phyloP scores from a whole-genome alignment of 2,113 vertebrate species.

The Oxyura jamaicensis region DNA sequence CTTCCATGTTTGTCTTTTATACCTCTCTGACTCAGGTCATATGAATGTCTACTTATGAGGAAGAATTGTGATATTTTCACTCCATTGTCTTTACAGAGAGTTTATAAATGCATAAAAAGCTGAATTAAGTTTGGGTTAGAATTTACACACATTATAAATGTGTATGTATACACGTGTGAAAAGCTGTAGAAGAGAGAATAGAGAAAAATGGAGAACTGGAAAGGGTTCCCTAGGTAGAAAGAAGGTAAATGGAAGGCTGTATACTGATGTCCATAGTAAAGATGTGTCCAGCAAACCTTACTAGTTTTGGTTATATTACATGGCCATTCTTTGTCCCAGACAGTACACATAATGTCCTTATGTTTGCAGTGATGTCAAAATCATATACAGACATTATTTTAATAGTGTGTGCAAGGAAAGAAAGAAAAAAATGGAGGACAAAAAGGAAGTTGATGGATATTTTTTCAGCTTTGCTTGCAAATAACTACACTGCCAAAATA shows the following conservation, averaged over 20 bases:
- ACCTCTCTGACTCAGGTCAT: not conserved
- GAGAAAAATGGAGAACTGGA: not conserved
- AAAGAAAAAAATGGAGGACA: not conserved
- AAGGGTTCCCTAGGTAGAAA: not conserved
- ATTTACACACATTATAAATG: not conserved
- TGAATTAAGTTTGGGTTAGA: not conserved
- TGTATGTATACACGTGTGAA: fast-evolving
- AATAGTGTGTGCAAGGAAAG: not conserved
- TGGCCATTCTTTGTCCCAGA: not conserved
- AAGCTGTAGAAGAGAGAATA: not conserved
- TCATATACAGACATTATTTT: not conserved
- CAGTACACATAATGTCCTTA: not conserved
- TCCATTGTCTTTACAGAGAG: not conserved
- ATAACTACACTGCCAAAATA: not conserved
- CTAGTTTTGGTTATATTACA: not conserved
- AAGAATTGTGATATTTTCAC: not conserved
- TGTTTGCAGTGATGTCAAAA: not conserved
- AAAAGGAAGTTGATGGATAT: not conserved
- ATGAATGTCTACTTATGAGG: not conserved
- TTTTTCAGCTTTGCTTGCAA: not conserved
- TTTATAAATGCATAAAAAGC: not conserved
- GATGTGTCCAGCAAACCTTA: not conserved
- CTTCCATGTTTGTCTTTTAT: not conserved
- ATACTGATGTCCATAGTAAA: not conserved
- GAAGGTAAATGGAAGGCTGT: not conserved